Base-by-base conservation (phyloP, 2,113 vertebrate species). In the Cyprinus carpio region DNA sequence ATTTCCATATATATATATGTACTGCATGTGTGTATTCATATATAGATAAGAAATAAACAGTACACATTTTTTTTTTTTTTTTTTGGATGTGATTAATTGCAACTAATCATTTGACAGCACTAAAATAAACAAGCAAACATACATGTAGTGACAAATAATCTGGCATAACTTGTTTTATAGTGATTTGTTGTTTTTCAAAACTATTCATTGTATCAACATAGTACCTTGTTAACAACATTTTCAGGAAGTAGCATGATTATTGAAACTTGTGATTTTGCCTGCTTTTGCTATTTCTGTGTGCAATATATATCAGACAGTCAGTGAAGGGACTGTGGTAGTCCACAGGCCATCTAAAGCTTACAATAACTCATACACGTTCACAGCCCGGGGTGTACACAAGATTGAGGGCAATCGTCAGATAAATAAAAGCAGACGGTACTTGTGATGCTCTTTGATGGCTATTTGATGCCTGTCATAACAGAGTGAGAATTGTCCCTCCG, bases 391-490 rank as follows among this genome's bases (percentile, higher is more conserved):
- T 62, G 25, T 6, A 81, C 37, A 75, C 16, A 62, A 25, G 34
- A 25, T 40, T 62, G 56, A 79, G 31, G 56, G n/a, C 27, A 49
- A 64, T 51, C 11, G 46, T 37, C 60, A 43, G 18, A 62, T 84
- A 29, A 74, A 75, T 81, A 43, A 86, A 80, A 56, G 43, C 60
- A 46, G 69, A 86, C 23, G 49, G 29, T 37, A 37, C 34, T 62
- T 72, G 51, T 51, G 58, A 25, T 86, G 60, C 16, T 40, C 51
- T 62, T 34, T 9, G 11, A 31, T 54, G 69, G 15, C n/a, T 77
- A 37, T 54, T 54, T 72, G 51, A 84, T 74, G 60, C 62, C 81
- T 62, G 82, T 72, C 82, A 82, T 65, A 86, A 43, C 31, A 84
- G 25, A 75, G 27, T 74, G 27, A 29, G 31, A 60, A 81, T 60